Conservation (phyloP, 2,888 invertebrate genomes). For the Abscondita cerata region DNA sequence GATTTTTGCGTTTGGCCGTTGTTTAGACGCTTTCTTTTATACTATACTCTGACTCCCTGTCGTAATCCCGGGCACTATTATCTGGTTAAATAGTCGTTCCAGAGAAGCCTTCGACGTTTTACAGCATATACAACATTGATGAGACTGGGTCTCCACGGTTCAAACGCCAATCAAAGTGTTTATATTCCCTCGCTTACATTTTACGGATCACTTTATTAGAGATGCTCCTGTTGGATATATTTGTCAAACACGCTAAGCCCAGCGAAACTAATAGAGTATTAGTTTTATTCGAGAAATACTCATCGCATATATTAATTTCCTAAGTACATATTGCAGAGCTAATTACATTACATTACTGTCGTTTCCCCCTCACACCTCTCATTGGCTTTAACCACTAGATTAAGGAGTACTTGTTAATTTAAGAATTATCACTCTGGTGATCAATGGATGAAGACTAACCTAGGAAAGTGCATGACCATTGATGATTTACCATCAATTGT, state of each 20-base stretch:
- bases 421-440: constrained; percentile 20
- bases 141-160: too few relatives aligned
- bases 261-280: constrained; percentile 44
- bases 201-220: constrained; percentile 20
- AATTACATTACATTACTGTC: not conserved
- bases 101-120: too few relatives aligned
- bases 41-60: too few relatives aligned
- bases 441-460: too few relatives aligned
- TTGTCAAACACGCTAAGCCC: too few relatives aligned
- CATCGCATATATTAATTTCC: constrained; percentile 38
- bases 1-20: too few relatives aligned
- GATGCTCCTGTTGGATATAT: constrained; percentile 38
- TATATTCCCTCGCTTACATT: too few relatives aligned
- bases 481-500: constrained; percentile 34
- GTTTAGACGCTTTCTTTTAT: too few relatives aligned
- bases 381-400: constrained; percentile 40
- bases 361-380: constrained; percentile 29
- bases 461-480: constrained; percentile 35
- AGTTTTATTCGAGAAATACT: not conserved
- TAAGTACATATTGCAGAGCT: constrained; percentile 37
- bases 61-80: too few relatives aligned
- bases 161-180: too few relatives aligned
- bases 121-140: too few relatives aligned
- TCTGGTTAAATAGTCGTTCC: too few relatives aligned
- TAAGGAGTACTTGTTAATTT: constrained; percentile 30